A percentile compares a stretch with the other conserved stretches of the same genome.
Conservation (phyloP, 2,888 invertebrate genomes). For the Patella ulyssiponensis region DNA sequence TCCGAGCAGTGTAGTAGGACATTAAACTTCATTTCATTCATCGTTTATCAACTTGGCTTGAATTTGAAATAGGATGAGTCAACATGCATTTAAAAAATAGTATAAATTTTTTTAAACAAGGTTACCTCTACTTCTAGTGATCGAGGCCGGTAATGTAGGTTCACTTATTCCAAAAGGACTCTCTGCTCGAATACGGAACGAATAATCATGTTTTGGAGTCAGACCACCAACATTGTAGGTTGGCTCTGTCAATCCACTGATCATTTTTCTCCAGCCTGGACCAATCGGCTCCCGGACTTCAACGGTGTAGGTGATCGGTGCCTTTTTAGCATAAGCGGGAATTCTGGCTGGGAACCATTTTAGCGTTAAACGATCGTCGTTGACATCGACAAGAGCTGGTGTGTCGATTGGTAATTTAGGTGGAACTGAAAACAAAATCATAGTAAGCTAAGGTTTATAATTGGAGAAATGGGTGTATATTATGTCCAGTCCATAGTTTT, state of each 20-base stretch:
- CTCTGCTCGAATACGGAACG: slow-evolving; percentile 94
- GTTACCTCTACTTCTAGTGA: slow-evolving; percentile 49
- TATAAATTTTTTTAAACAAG: neutral
- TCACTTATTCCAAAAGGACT: slow-evolving; percentile 97
- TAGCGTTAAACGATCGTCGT: slow-evolving; percentile 88
- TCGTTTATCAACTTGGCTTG: neutral
- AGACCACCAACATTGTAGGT: slow-evolving; percentile 72
- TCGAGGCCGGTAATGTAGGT: slow-evolving; percentile 87
- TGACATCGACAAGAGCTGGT: slow-evolving; percentile 93
- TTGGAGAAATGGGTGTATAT: too few relatives aligned
- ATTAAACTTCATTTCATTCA: neutral
- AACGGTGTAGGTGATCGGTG: slow-evolving; percentile 94
- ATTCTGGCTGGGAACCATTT: slow-evolving; percentile 96
- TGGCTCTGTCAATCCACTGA: slow-evolving; percentile 48
- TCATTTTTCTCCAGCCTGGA: slow-evolving; percentile 48
- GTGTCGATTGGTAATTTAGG: slow-evolving; percentile 77
- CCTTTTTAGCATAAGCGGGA: slow-evolving; percentile 79
- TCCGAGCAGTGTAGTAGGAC: too few relatives aligned
- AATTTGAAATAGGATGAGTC: neutral
- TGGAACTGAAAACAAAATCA: slow-evolving; percentile 20
- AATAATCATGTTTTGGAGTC: slow-evolving; percentile 93
- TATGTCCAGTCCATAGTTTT: too few relatives aligned
- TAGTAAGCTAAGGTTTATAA: neutral
- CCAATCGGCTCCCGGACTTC: slow-evolving; percentile 75
- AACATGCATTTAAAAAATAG: neutral